Evolutionary conservation across 1,140 invertebrate species (phyloP).

Genomic region (Orius insidiosus): DNA sequence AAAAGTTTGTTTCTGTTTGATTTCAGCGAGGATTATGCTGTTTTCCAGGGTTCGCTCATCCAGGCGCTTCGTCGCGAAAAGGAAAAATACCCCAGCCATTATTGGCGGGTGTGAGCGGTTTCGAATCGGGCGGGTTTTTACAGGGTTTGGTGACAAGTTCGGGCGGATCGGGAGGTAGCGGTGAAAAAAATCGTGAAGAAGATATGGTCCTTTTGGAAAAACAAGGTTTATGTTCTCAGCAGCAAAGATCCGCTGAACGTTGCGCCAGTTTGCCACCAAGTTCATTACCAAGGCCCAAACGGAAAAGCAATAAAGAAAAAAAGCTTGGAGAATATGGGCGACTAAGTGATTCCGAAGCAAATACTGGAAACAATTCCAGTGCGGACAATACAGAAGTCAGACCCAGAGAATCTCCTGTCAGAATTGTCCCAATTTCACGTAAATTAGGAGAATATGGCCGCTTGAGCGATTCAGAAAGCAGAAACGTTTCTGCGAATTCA

Average conservation of each 20-base stretch:
- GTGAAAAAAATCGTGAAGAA: conserved; percentile 27
- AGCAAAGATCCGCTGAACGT: conserved; percentile 40
- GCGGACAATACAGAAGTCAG: too few relatives aligned
- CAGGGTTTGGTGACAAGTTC: conserved; percentile 27
- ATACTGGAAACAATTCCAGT: conserved; percentile 7
- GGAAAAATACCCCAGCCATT: conserved; percentile 65
- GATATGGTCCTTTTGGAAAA: conserved; percentile 51
- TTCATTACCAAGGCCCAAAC: conserved; percentile 44
- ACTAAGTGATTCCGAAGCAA: conserved; percentile 20
- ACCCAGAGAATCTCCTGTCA: conserved; percentile 12
- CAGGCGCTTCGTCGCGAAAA: conserved; percentile 61
- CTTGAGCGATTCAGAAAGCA: conserved; percentile 19
- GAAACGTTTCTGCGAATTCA: conserved; percentile 8
- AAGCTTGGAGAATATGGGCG: conserved; percentile 20
- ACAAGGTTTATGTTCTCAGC: conserved; percentile 54
- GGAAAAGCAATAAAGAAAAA: conserved; percentile 23
- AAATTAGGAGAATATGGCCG: conserved; percentile 22
- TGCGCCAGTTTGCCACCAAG: conserved; percentile 42
- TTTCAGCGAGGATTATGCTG: conserved; percentile 65
- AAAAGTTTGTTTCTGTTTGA: conserved; percentile 32
- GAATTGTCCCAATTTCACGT: too few relatives aligned
- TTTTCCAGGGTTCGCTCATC: conserved; percentile 73
- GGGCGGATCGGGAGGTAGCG: conserved; percentile 24
- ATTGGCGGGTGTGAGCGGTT: conserved; percentile 49
- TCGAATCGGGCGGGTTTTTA: conserved; percentile 23